Evolutionary conservation across 2,797 vertebrate species (phyloP).

Genomic region (Lutjanus argentimaculatus): DNA sequence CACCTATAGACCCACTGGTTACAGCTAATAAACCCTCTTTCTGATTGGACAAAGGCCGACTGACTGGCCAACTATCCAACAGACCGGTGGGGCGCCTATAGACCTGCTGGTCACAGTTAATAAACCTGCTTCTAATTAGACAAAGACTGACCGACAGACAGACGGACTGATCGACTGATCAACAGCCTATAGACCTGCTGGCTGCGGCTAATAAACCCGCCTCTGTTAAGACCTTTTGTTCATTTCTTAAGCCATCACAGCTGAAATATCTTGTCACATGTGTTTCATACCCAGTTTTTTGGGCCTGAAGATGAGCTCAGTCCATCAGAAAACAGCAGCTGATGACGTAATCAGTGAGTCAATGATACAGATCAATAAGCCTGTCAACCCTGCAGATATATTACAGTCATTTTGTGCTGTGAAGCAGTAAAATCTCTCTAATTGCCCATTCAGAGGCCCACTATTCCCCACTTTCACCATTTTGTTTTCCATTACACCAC

Average conservation of each 20-base stretch:
- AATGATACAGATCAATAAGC: slow-evolving; percentile 58
- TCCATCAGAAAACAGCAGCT: slow-evolving; percentile 19
- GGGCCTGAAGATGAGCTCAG: background rate
- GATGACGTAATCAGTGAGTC: slow-evolving; percentile 30
- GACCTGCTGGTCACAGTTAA: no score
- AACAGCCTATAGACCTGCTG: no score
- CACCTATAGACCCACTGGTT: no score
- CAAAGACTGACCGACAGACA: no score
- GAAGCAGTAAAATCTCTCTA: slow-evolving; percentile 34
- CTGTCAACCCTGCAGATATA: slow-evolving; percentile 36
- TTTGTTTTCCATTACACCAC: slow-evolving; percentile 30
- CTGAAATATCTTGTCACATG: background rate
- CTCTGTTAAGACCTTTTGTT: background rate
- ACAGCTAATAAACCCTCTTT: no score
- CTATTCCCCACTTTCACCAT: slow-evolving; percentile 11
- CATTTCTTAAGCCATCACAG: background rate
- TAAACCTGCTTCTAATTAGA: no score
- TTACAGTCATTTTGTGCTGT: slow-evolving; percentile 37
- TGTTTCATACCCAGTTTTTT: slow-evolving; percentile 13
- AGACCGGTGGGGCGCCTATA: no score
- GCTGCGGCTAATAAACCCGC: no score
- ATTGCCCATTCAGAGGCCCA: slow-evolving; percentile 43
- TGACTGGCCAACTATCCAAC: no score
- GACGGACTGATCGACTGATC: no score
- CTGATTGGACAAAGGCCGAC: no score